Evolutionary conservation across 1,140 invertebrate species (phyloP).

Genomic region (Teleogryllus occipitalis): DNA sequence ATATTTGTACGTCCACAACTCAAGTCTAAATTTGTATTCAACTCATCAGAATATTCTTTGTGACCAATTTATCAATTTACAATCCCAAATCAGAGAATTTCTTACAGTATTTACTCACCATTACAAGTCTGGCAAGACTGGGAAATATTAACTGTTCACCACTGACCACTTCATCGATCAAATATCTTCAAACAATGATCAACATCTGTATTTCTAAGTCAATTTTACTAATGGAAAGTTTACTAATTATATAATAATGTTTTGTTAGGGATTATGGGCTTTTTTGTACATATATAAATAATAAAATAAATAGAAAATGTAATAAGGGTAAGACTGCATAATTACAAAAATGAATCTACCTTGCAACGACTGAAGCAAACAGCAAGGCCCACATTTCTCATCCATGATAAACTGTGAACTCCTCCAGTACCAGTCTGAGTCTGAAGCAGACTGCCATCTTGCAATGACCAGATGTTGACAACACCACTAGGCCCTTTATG

Average conservation of each 20-base stretch:
- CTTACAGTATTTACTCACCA: background rate
- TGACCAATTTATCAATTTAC: background rate
- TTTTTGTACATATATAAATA: background rate
- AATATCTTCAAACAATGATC: background rate
- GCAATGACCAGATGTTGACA: conserved; percentile 55
- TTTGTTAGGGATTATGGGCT: background rate
- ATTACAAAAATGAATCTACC: conserved; percentile 30
- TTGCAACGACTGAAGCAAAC: conserved; percentile 46
- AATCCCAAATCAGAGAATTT: background rate
- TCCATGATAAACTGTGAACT: conserved; percentile 44
- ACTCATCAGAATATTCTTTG: background rate
- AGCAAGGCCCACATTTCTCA: conserved; percentile 39
- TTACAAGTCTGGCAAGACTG: background rate
- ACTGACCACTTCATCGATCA: background rate
- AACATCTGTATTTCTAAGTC: too few relatives aligned
- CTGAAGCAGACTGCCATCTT: conserved; percentile 48
- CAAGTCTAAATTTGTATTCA: background rate
- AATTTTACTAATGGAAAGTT: background rate
- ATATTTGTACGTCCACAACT: background rate
- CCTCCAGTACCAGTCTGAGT: conserved; percentile 47
- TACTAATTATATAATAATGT: background rate
- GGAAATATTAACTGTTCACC: background rate
- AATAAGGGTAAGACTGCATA: background rate
- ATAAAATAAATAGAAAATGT: background rate
- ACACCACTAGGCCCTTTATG: conserved; percentile 43